Conservation (phyloP, 2,113 vertebrate species). For the Pelvicachromis taeniatus region DNA sequence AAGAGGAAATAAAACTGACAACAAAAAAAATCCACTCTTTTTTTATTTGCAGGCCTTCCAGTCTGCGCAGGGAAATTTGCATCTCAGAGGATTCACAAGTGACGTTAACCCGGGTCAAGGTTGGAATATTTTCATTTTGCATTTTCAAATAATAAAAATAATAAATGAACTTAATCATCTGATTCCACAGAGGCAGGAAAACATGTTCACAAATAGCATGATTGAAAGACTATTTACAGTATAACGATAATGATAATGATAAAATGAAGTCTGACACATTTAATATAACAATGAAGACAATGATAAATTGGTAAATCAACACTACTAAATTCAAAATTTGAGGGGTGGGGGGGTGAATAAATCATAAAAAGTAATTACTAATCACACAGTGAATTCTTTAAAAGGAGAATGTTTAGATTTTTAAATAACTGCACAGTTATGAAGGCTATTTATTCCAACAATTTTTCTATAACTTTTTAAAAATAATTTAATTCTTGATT, state of each 20-base stretch:
- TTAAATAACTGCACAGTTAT: too few relatives aligned
- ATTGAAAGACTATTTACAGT: background rate
- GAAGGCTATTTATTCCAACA: too few relatives aligned
- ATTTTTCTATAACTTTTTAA: too few relatives aligned
- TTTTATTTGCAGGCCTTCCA: conserved; percentile 36
- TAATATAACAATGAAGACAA: background rate
- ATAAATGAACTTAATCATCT: background rate
- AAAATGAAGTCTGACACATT: background rate
- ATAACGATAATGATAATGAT: background rate
- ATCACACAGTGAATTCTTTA: too few relatives aligned
- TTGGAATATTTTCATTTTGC: background rate
- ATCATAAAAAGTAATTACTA: too few relatives aligned
- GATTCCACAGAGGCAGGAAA: background rate
- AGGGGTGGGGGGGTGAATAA: too few relatives aligned
- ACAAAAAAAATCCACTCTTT: background rate
- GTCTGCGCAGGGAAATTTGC: conserved; percentile 18
- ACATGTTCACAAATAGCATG: rapidly evolving
- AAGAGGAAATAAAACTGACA: background rate
- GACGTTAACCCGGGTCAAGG: conserved; percentile 20
- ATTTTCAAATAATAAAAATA: background rate
- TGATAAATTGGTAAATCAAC: background rate
- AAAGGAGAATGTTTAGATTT: too few relatives aligned
- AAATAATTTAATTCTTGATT: too few relatives aligned
- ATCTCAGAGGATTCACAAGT: conserved; percentile 43
- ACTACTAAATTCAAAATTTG: too few relatives aligned